These are phyloP conservation scores for Octonoba sinensis DNA, from an alignment of 2,888 invertebrate genomes.

Conservation along the genomic window DNA sequence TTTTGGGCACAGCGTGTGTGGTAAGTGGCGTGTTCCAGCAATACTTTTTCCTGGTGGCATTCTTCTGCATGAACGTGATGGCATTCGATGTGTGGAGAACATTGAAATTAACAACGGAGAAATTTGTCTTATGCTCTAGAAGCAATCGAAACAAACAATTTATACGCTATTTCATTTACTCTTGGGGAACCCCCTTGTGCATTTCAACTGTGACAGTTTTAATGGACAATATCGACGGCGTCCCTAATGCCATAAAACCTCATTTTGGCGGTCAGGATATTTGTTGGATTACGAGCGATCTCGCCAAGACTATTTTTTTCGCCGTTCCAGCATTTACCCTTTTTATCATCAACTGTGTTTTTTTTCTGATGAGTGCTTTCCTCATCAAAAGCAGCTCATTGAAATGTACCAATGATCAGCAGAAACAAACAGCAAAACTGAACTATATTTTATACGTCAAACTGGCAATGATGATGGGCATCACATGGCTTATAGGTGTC, in stretches of 20 bases:
- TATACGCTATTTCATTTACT: conserved; percentile 70
- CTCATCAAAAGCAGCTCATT: conserved; percentile 36
- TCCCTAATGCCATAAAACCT: conserved; percentile 24
- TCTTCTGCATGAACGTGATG: conserved; percentile 75
- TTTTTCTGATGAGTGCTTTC: conserved; percentile 27
- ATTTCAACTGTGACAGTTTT: conserved; percentile 67
- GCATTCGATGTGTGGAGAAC: conserved; percentile 72
- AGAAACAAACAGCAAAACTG: conserved; percentile 4
- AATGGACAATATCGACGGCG: conserved; percentile 15
- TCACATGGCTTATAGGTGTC: conserved; percentile 73
- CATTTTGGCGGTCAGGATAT: conserved; percentile 8
- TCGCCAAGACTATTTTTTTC: conserved; percentile 25
- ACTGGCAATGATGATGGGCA: conserved; percentile 73
- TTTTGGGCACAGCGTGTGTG: conserved; percentile 8
- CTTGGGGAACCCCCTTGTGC: conserved; percentile 71
- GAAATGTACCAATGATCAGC: conserved; percentile 27
- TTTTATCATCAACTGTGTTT: conserved; percentile 28
- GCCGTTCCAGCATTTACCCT: conserved; percentile 28
- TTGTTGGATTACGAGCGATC: conserved; percentile 32
- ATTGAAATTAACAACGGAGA: conserved; percentile 71
- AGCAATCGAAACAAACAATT: conserved; percentile 36
- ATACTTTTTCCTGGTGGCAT: conserved; percentile 74
- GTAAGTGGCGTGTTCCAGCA: conserved; percentile 69
- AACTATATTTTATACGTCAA: conserved; percentile 71
- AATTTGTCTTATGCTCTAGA: conserved; percentile 68